These are phyloP conservation scores for Sinelater perroti DNA, from an alignment of 2,888 invertebrate genomes.

Conservation along the genomic window DNA sequence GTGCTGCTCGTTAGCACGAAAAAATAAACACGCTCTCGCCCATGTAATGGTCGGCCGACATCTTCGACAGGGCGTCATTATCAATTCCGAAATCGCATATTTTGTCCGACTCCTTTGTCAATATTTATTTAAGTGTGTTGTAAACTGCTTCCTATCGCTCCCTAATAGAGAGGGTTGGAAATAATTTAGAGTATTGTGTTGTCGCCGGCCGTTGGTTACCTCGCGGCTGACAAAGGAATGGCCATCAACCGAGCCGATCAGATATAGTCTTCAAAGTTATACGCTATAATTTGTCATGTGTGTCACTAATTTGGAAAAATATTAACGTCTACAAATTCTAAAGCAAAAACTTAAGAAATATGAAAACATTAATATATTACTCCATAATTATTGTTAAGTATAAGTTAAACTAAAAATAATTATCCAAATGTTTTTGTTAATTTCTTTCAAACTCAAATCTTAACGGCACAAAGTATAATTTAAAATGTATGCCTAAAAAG, in stretches of 20 bases:
- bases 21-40: constrained; percentile 33
- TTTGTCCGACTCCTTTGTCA: constrained; percentile 41
- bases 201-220: constrained; percentile 27
- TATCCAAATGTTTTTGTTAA: too few species aligned
- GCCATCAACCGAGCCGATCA: constrained; percentile 20
- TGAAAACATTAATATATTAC: too few species aligned
- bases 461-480: too few species aligned
- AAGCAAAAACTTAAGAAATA: too few species aligned
- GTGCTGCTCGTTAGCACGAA: constrained; percentile 30
- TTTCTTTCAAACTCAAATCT: too few species aligned
- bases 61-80: constrained; percentile 35
- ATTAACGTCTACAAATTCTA: too few species aligned
- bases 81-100: constrained; percentile 39
- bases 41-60: constrained; percentile 31
- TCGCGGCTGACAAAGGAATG: constrained; percentile 34
- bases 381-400: too few species aligned
- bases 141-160: constrained; percentile 42
- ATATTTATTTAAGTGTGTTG: constrained; percentile 45
- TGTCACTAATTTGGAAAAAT: too few species aligned
- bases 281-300: neutral
- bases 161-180: constrained; percentile 42
- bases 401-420: too few species aligned
- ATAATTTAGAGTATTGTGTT: constrained; percentile 41
- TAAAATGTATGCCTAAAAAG: too few species aligned
- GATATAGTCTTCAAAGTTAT: neutral